These are phyloP conservation scores for Tonatia bakeri DNA, from an alignment of 2,113 vertebrate species.

Conservation along the genomic window DNA sequence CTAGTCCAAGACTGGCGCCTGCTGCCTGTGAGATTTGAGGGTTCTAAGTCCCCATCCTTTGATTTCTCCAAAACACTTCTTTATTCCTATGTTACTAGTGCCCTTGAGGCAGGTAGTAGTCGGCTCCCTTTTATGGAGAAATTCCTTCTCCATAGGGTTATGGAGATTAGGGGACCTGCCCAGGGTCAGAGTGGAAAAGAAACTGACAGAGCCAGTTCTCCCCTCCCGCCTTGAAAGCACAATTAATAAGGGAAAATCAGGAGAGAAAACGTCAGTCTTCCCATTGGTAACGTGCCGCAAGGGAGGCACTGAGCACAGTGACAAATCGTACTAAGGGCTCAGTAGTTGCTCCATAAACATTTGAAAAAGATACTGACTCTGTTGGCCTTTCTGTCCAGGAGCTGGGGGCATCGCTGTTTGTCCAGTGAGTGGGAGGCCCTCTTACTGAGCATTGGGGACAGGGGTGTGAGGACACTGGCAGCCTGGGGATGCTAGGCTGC, in stretches of 20 bases:
- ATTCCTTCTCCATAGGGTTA: background rate
- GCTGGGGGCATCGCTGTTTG: background rate
- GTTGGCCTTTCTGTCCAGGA: background rate
- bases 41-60: background rate
- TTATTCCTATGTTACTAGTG: background rate
- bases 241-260: background rate
- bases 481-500: background rate
- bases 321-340: background rate
- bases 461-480: background rate
- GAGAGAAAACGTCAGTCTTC: background rate
- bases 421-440: background rate
- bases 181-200: background rate
- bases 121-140: background rate
- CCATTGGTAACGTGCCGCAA: background rate
- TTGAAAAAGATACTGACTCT: background rate
- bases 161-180: constrained; percentile 8
- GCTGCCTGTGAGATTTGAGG: background rate
- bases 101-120: background rate
- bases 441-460: background rate
- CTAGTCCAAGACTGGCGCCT: background rate
- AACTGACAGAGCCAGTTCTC: background rate
- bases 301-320: background rate
- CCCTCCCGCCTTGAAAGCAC: background rate
- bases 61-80: background rate
- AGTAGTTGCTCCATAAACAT: background rate